Base-by-base conservation (phyloP, 2,888 invertebrate species). In the Dicycla oo region DNA sequence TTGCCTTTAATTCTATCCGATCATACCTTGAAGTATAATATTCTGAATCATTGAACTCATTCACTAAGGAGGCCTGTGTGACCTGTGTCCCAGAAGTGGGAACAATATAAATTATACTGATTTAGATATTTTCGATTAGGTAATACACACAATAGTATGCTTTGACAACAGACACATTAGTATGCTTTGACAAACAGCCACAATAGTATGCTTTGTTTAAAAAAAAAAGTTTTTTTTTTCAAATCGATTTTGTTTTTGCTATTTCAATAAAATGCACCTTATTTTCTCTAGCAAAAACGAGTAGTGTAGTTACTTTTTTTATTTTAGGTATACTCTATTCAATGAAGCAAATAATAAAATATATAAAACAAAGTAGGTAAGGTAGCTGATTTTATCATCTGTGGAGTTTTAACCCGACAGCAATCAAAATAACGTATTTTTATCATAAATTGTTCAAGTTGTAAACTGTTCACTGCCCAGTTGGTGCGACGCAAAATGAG, bases 281-380 rank as follows among this genome's bases (percentile, higher is more conserved):
- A 11, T 18, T 60, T 43, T 60, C 58, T 38, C n/a, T 18, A 40
- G 15, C 38, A 58, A 40, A 40, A 58, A 38, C 23, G 43, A 26
- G 60, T 43, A 60, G 60, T 60, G 43, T 20, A 40, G 6, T 58
- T 58, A 58, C 40, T 38, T 58, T 30, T 20, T 38, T 26, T n/a
- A 34, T 10, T n/a, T n/a, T n/a, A 40, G 2, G 26, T 26, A 47
- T n/a, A 26, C 38, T 63, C 1, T 26, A 38, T 40, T 30, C 49
- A 64, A 51, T 68, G 49, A 68, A 68, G 68, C 40, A 62, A 67
- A 40, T 13, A 56, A 15, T 26, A 40, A 63, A 38, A 20, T 54
- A 2, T 56, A n/a, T n/a, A n/a, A 26, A 40, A 56, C 26, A 43
- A 43, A 60, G 11, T 23, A 43, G 23, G n/a, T 38, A 15, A 13